phyloP scores from a whole-genome alignment of 2,888 invertebrate species.

The Melinaea marsaeus region DNA sequence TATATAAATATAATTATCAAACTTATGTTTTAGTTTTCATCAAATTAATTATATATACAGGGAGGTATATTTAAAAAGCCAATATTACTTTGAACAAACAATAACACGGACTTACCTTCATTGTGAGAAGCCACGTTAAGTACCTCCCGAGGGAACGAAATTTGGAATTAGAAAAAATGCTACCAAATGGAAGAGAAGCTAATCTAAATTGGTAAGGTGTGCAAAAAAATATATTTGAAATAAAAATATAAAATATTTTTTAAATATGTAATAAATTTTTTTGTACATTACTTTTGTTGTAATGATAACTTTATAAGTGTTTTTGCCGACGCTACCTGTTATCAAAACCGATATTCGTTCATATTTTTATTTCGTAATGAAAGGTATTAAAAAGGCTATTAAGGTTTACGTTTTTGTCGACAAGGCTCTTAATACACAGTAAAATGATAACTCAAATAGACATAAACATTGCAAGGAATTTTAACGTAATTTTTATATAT shows the following conservation, averaged over 20 bases:
- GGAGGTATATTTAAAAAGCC: background rate
- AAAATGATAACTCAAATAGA: constrained; percentile 2
- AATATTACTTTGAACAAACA: constrained; percentile 4
- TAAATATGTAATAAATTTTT: no score
- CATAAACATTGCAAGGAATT: background rate
- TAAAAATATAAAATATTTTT: background rate
- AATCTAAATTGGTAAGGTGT: constrained; percentile 67
- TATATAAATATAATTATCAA: no score
- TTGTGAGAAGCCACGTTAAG: constrained; percentile 47
- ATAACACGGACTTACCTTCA: constrained; percentile 38
- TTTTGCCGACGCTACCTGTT: constrained; percentile 40
- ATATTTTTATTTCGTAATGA: constrained; percentile 60
- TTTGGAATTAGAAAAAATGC: constrained; percentile 66
- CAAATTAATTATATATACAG: background rate
- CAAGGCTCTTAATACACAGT: constrained; percentile 19
- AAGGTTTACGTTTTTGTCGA: constrained; percentile 52
- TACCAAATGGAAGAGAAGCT: constrained; percentile 56
- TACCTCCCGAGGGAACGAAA: constrained; percentile 50
- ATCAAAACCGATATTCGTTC: constrained; percentile 54
- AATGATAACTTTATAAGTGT: background rate
- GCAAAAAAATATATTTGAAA: constrained; percentile 35
- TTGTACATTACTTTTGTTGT: background rate
- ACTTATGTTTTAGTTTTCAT: background rate
- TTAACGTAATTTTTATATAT: background rate
- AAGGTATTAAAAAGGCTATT: constrained; percentile 67